A percentile compares a stretch with the other conserved stretches of the same genome.
Evolutionary conservation across 2,888 invertebrate species (phyloP).

Genomic region (Hydrotaea diabolus): DNA sequence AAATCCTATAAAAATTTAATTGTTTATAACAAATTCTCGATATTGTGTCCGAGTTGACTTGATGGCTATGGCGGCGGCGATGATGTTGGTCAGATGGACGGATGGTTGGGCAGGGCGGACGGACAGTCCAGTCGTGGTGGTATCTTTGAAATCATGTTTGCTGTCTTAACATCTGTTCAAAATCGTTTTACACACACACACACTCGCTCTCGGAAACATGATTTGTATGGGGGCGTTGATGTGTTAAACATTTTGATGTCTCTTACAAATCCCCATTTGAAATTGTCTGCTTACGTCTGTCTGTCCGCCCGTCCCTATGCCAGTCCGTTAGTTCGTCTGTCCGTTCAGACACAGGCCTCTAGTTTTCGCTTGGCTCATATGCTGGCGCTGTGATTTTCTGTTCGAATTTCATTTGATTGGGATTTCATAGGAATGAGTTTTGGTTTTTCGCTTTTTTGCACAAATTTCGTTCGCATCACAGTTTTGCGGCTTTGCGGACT

Average conservation of each 20-base stretch:
- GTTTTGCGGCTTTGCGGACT: slow-evolving; percentile 7
- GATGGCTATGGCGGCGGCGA: too few species aligned
- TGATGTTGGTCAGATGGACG: neutral
- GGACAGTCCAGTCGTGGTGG: neutral
- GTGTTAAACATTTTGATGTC: slow-evolving; percentile 51
- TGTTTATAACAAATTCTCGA: slow-evolving; percentile 27
- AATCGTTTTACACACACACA: neutral
- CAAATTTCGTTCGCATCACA: neutral
- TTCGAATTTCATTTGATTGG: neutral
- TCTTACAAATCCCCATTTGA: slow-evolving; percentile 33
- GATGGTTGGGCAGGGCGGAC: neutral
- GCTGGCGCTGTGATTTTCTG: neutral
- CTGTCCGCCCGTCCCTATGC: too few species aligned
- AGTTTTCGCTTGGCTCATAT: neutral
- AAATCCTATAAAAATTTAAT: slow-evolving; percentile 25
- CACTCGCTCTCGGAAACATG: neutral
- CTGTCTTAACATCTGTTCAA: slow-evolving; percentile 38
- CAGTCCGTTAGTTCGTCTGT: neutral
- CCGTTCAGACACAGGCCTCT: neutral
- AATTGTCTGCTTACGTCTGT: neutral
- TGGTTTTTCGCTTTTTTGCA: too few species aligned
- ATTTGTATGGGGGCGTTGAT: slow-evolving; percentile 54
- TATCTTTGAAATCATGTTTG: slow-evolving; percentile 31
- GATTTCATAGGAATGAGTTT: too few species aligned
- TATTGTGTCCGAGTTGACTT: too few species aligned